Evolutionary conservation across 1,140 invertebrate genomes (phyloP).

Genomic region (Oscheius sp.): DNA sequence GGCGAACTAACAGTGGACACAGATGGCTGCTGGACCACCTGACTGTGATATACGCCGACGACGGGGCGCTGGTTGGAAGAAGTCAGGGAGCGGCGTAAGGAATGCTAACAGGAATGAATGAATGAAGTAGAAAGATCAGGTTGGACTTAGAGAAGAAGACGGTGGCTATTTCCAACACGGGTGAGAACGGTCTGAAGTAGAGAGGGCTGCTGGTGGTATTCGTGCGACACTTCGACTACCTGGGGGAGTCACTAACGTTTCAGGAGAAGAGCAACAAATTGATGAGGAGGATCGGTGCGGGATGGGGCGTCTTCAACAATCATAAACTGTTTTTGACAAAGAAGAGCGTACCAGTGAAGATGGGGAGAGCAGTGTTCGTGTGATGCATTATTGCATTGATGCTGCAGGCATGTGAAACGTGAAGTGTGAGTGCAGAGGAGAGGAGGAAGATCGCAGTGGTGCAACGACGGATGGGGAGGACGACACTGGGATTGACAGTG

Average conservation of each 20-base stretch:
- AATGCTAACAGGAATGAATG: constrained; percentile 3
- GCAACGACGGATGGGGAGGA: neutral
- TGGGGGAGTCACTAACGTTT: neutral
- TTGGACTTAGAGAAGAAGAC: constrained; percentile 36
- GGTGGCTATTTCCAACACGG: constrained; percentile 24
- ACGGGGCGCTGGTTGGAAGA: constrained; percentile 24
- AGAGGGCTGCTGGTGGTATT: neutral
- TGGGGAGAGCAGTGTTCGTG: neutral
- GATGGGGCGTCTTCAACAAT: neutral
- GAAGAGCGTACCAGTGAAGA: neutral
- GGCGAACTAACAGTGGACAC: constrained; percentile 33
- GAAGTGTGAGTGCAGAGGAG: neutral
- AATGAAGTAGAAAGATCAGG: no score
- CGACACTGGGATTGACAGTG: neutral
- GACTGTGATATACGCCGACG: constrained; percentile 36
- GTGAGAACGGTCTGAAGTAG: neutral
- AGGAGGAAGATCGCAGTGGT: neutral
- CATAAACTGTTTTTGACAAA: neutral
- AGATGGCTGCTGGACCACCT: neutral
- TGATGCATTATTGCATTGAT: neutral
- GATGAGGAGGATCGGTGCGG: neutral
- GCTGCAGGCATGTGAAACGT: neutral
- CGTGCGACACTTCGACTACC: neutral
- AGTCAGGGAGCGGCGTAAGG: neutral
- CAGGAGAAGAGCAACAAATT: neutral